Base-by-base conservation (phyloP, 2,113 vertebrate genomes). In the Proterorhinus semilunaris region DNA sequence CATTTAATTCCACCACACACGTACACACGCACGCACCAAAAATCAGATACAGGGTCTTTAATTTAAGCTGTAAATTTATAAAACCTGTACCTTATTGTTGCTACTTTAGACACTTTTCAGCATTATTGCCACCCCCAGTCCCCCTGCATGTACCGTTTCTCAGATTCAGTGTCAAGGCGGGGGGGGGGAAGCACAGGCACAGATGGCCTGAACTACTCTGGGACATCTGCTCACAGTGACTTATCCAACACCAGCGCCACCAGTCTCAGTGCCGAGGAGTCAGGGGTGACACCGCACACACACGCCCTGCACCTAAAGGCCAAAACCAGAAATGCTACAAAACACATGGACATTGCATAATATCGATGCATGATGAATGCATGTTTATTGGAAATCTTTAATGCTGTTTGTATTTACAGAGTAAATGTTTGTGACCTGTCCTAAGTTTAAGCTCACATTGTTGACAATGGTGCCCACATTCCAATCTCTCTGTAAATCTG, bases 151-250 rank as follows among this genome's bases (percentile, higher is more conserved):
- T 54, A 15, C 17, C 8, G 36, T 55, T 51, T 62, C 54, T 7
- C 65, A 63, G 62, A 65, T 46, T 76, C 48, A 48, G 58, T 71
- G 69, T 75, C 12, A 63, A 57, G 58, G 72, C 72, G 59, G 71
- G 66, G 36, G 66, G 36, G 21, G 16, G 57, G 2, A n/a, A 50
- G 69, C 49, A 64, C 69, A 57, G 62, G 12, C 53, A 72, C 84
- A 86, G 84, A 87, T 84, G 80, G 83, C 58, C 7, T 46, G 46
- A 66, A 81, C 79, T 83, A 81, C 81, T 83, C 69, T 74, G 71
- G 73, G 48, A 79, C 86, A 83, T 87, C 74, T 84, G 81, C 49
- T 79, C 78, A 10, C 59, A 68, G 52, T 57, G 71, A 71, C 58
- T 69, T 74, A 70, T 10, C 53, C 53, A 62, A 53, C 65, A 69